Percentiles rank a stretch among this genome's conserved stretches.
These are phyloP conservation scores for Notarius lentiginosus DNA, from an alignment of 2,113 vertebrate genomes.

Conservation along the genomic window DNA sequence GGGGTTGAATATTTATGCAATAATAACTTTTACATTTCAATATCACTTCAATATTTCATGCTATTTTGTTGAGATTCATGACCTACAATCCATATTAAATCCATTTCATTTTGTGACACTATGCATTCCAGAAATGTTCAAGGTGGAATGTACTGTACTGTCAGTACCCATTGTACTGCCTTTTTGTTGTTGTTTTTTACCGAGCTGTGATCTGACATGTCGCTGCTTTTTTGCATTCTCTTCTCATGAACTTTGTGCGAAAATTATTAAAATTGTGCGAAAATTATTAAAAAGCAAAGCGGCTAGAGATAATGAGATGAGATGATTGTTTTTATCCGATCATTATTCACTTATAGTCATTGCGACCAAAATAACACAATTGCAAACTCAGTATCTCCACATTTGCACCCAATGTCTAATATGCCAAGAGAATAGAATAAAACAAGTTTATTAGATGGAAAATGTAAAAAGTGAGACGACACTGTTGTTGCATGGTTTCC, in stretches of 20 bases:
- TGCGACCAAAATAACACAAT: not conserved
- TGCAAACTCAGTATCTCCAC: not conserved
- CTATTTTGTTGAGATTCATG: too few relatives aligned
- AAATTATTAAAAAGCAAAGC: not conserved
- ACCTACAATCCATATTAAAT: too few relatives aligned
- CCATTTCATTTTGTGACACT: too few relatives aligned
- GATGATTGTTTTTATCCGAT: not conserved
- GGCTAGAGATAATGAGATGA: too few relatives aligned
- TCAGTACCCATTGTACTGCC: too few relatives aligned
- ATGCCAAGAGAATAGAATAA: constrained; percentile 7
- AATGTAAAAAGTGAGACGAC: constrained; percentile 60
- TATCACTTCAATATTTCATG: too few relatives aligned
- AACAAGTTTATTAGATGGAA: constrained; percentile 63
- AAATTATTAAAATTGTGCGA: not conserved
- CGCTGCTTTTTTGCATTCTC: not conserved
- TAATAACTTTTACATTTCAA: too few relatives aligned
- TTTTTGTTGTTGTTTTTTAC: too few relatives aligned
- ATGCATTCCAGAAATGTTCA: too few relatives aligned
- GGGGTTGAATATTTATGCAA: too few relatives aligned
- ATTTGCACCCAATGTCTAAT: not conserved
- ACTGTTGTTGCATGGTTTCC: constrained; percentile 56
- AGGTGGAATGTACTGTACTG: too few relatives aligned
- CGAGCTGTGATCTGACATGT: not conserved
- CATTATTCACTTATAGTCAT: not conserved
- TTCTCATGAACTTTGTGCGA: too few relatives aligned